phyloP scores from a whole-genome alignment of 2,113 vertebrate genomes.

The Rhinoptilus africanus region DNA sequence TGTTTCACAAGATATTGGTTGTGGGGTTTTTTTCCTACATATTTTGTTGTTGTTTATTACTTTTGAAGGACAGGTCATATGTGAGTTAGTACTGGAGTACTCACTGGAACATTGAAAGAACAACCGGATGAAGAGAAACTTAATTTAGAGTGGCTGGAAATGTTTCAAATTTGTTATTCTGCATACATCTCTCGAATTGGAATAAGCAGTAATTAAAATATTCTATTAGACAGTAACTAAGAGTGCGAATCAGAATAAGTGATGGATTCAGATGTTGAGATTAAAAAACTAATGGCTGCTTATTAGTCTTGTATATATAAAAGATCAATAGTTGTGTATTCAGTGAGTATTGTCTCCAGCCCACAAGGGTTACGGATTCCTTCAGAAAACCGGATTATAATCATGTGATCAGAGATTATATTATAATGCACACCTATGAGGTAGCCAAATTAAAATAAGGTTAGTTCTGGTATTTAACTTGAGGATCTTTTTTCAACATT shows the following conservation, averaged over 20 bases:
- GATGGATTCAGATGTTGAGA: background rate
- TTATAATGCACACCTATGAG: background rate
- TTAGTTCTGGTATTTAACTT: background rate
- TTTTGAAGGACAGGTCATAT: background rate
- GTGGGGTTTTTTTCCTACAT: background rate
- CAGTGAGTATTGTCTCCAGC: background rate
- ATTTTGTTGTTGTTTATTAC: background rate
- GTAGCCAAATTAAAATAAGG: background rate
- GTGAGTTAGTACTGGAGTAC: background rate
- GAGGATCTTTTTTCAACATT: background rate
- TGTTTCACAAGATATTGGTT: background rate
- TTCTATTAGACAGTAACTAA: background rate
- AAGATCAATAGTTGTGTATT: background rate
- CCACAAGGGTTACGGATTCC: background rate
- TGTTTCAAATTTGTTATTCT: background rate
- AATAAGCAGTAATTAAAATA: background rate
- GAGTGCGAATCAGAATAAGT: background rate
- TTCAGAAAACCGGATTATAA: background rate
- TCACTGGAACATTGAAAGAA: background rate
- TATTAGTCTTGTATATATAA: background rate
- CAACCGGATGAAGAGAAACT: background rate
- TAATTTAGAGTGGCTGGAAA: background rate
- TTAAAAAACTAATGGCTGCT: background rate
- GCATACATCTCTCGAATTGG: background rate
- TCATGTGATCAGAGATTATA: background rate